Evolutionary conservation across 1,140 invertebrate species (phyloP).

Genomic region (Magallana angulata): DNA sequence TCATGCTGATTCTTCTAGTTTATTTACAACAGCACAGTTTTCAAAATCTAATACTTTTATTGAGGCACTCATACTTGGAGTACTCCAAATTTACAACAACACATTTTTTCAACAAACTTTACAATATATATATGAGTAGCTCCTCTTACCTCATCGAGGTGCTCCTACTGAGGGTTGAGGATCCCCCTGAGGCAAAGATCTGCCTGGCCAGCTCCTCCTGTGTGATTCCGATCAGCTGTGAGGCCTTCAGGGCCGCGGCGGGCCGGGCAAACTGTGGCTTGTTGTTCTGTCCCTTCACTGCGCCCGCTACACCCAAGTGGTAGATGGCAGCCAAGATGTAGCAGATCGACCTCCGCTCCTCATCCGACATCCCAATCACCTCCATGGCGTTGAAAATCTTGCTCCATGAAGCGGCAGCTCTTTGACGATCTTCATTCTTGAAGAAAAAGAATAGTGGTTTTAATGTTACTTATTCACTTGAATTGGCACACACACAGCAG

Average conservation of each 20-base stretch:
- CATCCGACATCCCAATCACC: slow-evolving; percentile 86
- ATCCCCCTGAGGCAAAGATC: slow-evolving; percentile 82
- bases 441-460: slow-evolving; percentile 25
- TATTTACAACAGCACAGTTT: too few species aligned
- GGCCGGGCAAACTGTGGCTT: slow-evolving; percentile 90
- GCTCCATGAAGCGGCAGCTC: slow-evolving; percentile 88
- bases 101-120: slow-evolving; percentile 16
- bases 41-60: too few species aligned
- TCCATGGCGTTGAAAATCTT: slow-evolving; percentile 88
- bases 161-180: slow-evolving; percentile 65
- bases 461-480: too few species aligned
- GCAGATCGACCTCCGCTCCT: slow-evolving; percentile 91
- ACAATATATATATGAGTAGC: not conserved
- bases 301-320: slow-evolving; percentile 90
- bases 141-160: slow-evolving; percentile 67
- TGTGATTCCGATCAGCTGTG: slow-evolving; percentile 88
- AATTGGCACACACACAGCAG: too few species aligned
- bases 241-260: slow-evolving; percentile 90
- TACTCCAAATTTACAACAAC: too few species aligned
- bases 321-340: slow-evolving; percentile 93
- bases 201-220: slow-evolving; percentile 89
- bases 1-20: too few species aligned
- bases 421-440: slow-evolving; percentile 88
- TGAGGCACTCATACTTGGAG: too few species aligned
- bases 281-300: slow-evolving; percentile 78